Percentiles rank a stretch among this genome's conserved stretches.
Evolutionary conservation across 1,140 invertebrate genomes (phyloP).

Genomic region (Oryzaephilus surinamensis): DNA sequence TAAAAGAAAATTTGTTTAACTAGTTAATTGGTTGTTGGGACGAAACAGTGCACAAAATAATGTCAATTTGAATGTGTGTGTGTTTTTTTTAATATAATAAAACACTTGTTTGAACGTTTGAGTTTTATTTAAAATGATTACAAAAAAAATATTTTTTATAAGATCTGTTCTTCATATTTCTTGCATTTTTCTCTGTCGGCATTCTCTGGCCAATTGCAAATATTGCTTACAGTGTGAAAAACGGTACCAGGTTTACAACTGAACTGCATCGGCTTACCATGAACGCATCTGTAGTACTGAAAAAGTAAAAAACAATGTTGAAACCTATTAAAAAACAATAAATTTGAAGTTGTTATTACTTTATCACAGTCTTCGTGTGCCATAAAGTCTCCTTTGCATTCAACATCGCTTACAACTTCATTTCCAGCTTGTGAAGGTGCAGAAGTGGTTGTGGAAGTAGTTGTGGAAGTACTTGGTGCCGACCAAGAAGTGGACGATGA

Average conservation of each 20-base stretch:
- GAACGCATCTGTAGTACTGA: slow-evolving; percentile 72
- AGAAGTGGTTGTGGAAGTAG: slow-evolving; percentile 11
- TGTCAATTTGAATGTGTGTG: too few relatives aligned
- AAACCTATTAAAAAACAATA: slow-evolving; percentile 13
- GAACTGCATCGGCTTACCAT: slow-evolving; percentile 60
- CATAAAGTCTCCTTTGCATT: slow-evolving; percentile 46
- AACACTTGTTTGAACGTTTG: too few relatives aligned
- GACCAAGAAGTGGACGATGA: slow-evolving; percentile 28
- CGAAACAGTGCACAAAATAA: too few relatives aligned
- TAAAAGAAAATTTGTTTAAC: too few relatives aligned
- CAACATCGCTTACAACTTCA: slow-evolving; percentile 16
- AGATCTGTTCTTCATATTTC: slow-evolving; percentile 14
- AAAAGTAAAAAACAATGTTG: slow-evolving; percentile 11
- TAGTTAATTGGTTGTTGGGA: too few relatives aligned
- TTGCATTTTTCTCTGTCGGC: slow-evolving; percentile 50
- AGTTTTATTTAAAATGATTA: too few relatives aligned
- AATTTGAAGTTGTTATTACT: too few relatives aligned
- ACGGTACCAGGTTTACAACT: slow-evolving; percentile 59
- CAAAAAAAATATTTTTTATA: too few relatives aligned
- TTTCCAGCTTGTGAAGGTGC: slow-evolving; percentile 16
- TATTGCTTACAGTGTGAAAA: slow-evolving; percentile 55
- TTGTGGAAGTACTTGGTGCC: slow-evolving; percentile 19
- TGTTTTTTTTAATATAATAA: too few relatives aligned
- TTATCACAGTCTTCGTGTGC: slow-evolving; percentile 53
- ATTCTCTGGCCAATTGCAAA: slow-evolving; percentile 72